Base-by-base conservation (phyloP, 2,113 vertebrate genomes). In the Lynx canadensis region DNA sequence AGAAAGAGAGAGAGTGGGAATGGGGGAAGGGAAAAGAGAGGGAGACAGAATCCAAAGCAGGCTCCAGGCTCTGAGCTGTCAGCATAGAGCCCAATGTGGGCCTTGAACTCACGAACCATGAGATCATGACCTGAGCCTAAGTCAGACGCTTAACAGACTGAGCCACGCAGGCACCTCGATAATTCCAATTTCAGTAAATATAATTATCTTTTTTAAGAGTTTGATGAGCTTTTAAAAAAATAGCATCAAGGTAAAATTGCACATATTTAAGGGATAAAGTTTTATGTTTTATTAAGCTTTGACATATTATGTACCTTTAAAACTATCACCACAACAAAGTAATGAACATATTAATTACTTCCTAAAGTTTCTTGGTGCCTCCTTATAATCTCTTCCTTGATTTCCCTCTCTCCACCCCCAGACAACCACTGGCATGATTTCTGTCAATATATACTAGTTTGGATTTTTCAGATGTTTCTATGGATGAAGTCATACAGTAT, bases 391-490 rank as follows among this genome's bases (percentile, higher is more conserved):
- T 36, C 1, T 84, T 52, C 0, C 5, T 71, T 8, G 14, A 0
- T 57, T 66, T 83, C 13, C 2, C 3, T 71, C 60, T 12, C 4
- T 7, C 78, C 25, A 4, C 18, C 19, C 45, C 16, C 23, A 78
- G 63, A 86, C 1, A 13, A 63, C 4, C 5, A 27, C 23, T 45
- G 7, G 8, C 7, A 19, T 52, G 2, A 9, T 65, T 27, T 66
- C 57, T 31, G 4, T 71, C 5, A 84, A 9, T n/a, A 69, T 5
- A 48, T 33, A 27, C 57, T 68, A 11, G 1, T 79, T 76, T 87
- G 52, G 3, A 14, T 41, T 48, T 93, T 83, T 45, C 14, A 93
- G 41, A 71, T 63, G 48, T 93, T 95, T 78, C 63, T 45, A 16
- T 16, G 69, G 45, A 65, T 52, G 41, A 71, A 76, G 65, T 68